Evolutionary conservation across 1,140 invertebrate genomes (phyloP).

Genomic region (Grapholita molesta): DNA sequence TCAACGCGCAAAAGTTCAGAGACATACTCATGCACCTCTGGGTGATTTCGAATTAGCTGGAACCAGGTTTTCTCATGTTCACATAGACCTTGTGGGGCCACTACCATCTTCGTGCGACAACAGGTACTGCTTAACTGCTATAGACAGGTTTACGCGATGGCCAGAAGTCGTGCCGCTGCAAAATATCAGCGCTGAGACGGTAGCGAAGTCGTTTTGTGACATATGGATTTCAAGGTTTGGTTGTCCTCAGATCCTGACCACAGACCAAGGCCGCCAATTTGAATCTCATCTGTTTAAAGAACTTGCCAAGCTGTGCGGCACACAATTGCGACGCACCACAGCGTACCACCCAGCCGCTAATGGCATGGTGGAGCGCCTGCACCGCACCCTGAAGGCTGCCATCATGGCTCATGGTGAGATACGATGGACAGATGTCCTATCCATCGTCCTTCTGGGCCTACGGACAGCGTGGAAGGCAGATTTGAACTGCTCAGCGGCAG

Average conservation of each 20-base stretch:
- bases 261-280: slow-evolving; percentile 54
- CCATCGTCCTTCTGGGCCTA: slow-evolving; percentile 48
- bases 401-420: slow-evolving; percentile 22
- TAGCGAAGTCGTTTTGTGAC: slow-evolving; percentile 24
- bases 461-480: slow-evolving; percentile 29
- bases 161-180: slow-evolving; percentile 31
- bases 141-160: slow-evolving; percentile 45
- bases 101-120: no score
- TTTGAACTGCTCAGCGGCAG: slow-evolving; percentile 17
- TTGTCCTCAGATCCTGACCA: slow-evolving; percentile 32
- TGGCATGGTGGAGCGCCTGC: slow-evolving; percentile 45
- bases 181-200: slow-evolving; percentile 45
- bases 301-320: slow-evolving; percentile 29
- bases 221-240: slow-evolving; percentile 43
- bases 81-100: no score
- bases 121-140: no score
- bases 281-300: slow-evolving; percentile 40
- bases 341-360: slow-evolving; percentile 54
- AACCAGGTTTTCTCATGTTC: no score
- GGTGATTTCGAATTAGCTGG: no score
- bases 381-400: slow-evolving; percentile 56
- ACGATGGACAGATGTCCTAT: slow-evolving; percentile 34
- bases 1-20: not conserved
- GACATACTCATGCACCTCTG: not conserved
- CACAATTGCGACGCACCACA: slow-evolving; percentile 41